A percentile compares a stretch with the other conserved stretches of the same genome.
Evolutionary conservation across 2,888 invertebrate genomes (phyloP).

Genomic region (Julus scanicus): DNA sequence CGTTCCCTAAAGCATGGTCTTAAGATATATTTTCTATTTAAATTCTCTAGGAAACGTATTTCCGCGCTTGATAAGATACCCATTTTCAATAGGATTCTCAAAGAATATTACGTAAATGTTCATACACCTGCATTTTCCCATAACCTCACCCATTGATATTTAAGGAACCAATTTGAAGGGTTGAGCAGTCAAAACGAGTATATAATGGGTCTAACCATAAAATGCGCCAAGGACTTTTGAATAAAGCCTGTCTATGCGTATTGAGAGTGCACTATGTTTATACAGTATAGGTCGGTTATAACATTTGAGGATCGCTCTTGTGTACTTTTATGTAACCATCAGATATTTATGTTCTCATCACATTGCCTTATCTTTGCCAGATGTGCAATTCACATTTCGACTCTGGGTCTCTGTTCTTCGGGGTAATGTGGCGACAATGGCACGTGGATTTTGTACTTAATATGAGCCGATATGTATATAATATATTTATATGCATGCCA

Average conservation of each 20-base stretch:
- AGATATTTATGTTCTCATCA: not conserved
- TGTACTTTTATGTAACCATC: not conserved
- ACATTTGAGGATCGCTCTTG: not conserved
- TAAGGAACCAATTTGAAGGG: not conserved
- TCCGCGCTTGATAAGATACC: constrained; percentile 22
- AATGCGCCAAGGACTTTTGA: not conserved
- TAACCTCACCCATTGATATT: not conserved
- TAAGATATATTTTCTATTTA: not conserved
- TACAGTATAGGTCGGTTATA: not conserved
- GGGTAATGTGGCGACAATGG: not conserved
- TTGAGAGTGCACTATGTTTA: not conserved
- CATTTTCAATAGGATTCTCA: not conserved
- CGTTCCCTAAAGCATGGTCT: not conserved
- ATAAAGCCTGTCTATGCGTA: not conserved
- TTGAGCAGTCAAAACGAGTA: not conserved
- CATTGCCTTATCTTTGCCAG: not conserved
- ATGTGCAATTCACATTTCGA: not conserved
- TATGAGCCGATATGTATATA: not conserved
- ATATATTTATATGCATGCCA: not conserved
- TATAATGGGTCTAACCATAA: not conserved
- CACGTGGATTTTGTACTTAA: not conserved
- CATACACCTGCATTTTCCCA: not conserved
- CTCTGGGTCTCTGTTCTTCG: not conserved
- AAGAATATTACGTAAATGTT: not conserved
- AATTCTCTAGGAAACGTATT: not conserved